These are phyloP conservation scores for Sebastes steindachneri DNA, from an alignment of 2,797 vertebrate genomes.

Conservation along the genomic window DNA sequence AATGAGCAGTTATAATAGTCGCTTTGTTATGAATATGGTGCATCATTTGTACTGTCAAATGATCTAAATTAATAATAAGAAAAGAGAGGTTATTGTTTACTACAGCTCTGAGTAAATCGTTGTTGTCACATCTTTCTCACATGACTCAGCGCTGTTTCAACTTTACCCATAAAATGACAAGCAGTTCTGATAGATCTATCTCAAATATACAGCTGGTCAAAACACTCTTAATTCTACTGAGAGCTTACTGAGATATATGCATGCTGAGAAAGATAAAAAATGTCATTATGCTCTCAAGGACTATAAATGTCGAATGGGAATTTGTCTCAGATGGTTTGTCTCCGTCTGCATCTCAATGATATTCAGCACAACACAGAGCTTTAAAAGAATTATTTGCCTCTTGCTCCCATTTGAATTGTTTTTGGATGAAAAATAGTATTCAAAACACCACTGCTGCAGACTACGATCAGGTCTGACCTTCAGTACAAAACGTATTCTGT, in stretches of 20 bases:
- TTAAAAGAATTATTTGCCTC: constrained; percentile 29
- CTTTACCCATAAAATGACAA: constrained; percentile 25
- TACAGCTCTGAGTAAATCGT: constrained; percentile 4
- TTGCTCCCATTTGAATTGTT: constrained; percentile 22
- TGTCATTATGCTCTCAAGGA: constrained; percentile 75
- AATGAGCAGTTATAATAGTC: constrained; percentile 9
- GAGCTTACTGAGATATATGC: constrained; percentile 64
- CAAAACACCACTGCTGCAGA: not conserved
- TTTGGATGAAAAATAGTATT: constrained; percentile 32
- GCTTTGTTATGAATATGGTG: constrained; percentile 9
- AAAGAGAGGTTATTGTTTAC: not conserved
- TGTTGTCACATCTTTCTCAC: not conserved
- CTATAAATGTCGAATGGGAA: constrained; percentile 70
- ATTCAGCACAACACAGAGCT: constrained; percentile 37
- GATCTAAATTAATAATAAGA: constrained; percentile 1
- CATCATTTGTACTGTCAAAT: constrained; percentile 23
- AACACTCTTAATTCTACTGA: constrained; percentile 53
- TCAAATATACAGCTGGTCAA: constrained; percentile 55
- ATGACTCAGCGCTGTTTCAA: not conserved
- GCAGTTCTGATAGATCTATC: constrained; percentile 59
- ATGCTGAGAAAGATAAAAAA: constrained; percentile 74
- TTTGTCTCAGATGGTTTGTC: constrained; percentile 63
- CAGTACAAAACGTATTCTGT: not conserved
- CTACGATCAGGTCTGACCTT: constrained; percentile 37
- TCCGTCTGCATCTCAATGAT: constrained; percentile 73